Evolutionary conservation across 2,888 invertebrate genomes (phyloP).

Genomic region (Junonia oenone): DNA sequence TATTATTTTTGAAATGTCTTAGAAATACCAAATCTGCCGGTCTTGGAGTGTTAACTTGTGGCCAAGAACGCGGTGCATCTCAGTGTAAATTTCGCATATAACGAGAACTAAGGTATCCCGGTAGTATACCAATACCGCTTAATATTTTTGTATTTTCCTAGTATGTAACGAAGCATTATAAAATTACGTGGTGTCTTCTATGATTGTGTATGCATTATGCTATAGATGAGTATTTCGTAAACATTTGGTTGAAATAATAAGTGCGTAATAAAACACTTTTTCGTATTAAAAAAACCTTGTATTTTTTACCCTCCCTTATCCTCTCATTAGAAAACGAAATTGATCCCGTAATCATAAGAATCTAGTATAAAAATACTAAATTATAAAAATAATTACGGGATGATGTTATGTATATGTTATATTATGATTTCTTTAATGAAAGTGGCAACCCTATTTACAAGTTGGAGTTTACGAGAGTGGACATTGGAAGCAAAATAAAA

Average conservation of each 20-base stretch:
- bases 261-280: slow-evolving; percentile 80
- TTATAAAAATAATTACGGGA: no score
- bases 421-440: no score
- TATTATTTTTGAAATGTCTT: slow-evolving; percentile 4
- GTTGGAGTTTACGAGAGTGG: no score
- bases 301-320: slow-evolving; percentile 7
- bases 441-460: no score
- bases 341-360: no score
- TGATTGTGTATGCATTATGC: slow-evolving; percentile 74
- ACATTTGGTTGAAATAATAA: slow-evolving; percentile 79
- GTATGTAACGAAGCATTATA: slow-evolving; percentile 65
- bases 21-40: slow-evolving; percentile 38
- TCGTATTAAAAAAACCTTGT: slow-evolving; percentile 52
- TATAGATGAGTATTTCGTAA: slow-evolving; percentile 73
- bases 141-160: slow-evolving; percentile 79
- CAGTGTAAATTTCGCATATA: slow-evolving; percentile 37
- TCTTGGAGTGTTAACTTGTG: slow-evolving; percentile 65
- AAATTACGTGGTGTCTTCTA: slow-evolving; percentile 65
- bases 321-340: not conserved
- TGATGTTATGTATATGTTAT: no score
- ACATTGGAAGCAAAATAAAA: no score
- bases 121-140: slow-evolving; percentile 69
- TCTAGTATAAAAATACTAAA: no score
- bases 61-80: slow-evolving; percentile 59
- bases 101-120: slow-evolving; percentile 48